Base-by-base conservation (phyloP, 2,797 vertebrate genomes). In the Aeoliscus strigatus region DNA sequence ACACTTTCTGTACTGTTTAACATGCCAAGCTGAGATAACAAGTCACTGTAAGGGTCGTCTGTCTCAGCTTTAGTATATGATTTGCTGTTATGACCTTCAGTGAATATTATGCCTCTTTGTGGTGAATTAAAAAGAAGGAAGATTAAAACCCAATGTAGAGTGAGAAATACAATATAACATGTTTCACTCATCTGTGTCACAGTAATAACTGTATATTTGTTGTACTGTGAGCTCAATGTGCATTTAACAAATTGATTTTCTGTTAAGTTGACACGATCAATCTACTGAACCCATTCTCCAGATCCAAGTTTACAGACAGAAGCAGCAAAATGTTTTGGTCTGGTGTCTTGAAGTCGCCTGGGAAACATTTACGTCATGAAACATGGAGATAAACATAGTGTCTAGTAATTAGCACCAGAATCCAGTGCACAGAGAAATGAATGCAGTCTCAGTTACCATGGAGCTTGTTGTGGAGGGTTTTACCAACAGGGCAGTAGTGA, bases 391-490 rank as follows among this genome's bases (percentile, higher is more conserved):
- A 17, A 54, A 52, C 31, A 39, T 41, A 53, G 39, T 61, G 53
- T 66, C 24, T 45, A 28, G 39, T 75, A 75, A 84, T 83, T 77
- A 77, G 51, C 40, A 37, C 28, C 51, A 42, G 60, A 45, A 23
- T 56, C 49, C 63, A 46, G 52, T 41, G 47, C 33, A 60, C 52
- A 76, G 65, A 59, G 73, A 77, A 73, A 77, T 55, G 27, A 73
- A 75, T 54, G 42, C 28, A 5, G 50, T n/a, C n/a, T n/a, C n/a
- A 69, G 81, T 80, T 82, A 61, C 72, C 66, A 73, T 75, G 60
- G 67, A 51, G 75, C 70, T 70, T 70, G 61, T 66, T 74, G 48
- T 64, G 44, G 43, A 60, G 70, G 63, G 47, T 73, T 70, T 60
- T 58, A 40, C 34, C 36, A 24, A 13, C 53, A 49, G 23, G 21